These are phyloP conservation scores for Macaca mulatta DNA, from an alignment of 2,113 vertebrate species.

Conservation along the genomic window DNA sequence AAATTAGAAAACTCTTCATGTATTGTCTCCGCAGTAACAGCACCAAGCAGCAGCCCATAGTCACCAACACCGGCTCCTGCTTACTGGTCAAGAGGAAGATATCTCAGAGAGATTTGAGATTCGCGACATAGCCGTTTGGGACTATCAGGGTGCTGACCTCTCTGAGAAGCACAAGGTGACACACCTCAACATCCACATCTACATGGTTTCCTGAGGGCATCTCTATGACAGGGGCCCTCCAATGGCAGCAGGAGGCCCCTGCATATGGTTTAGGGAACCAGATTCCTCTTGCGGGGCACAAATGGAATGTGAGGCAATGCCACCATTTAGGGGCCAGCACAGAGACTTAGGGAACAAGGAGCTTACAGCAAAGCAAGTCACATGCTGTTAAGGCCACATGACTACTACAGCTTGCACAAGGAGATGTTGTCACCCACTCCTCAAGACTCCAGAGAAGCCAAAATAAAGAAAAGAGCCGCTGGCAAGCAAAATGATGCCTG, in stretches of 20 bases:
- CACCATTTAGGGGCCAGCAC: background rate
- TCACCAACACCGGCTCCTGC: rapidly evolving
- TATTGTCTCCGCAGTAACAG: rapidly evolving
- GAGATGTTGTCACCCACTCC: rapidly evolving
- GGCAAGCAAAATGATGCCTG: rapidly evolving
- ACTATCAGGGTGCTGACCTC: background rate
- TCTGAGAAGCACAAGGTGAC: background rate
- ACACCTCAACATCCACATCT: background rate
- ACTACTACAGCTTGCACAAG: background rate
- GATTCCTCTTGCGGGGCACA: background rate
- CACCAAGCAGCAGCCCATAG: background rate
- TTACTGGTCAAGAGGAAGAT: background rate
- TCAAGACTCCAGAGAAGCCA: background rate
- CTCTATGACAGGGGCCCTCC: background rate
- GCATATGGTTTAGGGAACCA: background rate
- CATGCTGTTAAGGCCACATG: rapidly evolving
- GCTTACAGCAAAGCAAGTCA: background rate
- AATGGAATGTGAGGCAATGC: rapidly evolving
- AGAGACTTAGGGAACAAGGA: background rate
- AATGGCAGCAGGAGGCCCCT: background rate
- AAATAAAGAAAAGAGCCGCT: background rate
- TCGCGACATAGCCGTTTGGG: rapidly evolving
- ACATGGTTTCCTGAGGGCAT: rapidly evolving
- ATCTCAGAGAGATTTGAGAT: rapidly evolving
- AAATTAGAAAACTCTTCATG: background rate